Conservation (phyloP, 2,113 vertebrate genomes). For the Geococcyx californianus region DNA sequence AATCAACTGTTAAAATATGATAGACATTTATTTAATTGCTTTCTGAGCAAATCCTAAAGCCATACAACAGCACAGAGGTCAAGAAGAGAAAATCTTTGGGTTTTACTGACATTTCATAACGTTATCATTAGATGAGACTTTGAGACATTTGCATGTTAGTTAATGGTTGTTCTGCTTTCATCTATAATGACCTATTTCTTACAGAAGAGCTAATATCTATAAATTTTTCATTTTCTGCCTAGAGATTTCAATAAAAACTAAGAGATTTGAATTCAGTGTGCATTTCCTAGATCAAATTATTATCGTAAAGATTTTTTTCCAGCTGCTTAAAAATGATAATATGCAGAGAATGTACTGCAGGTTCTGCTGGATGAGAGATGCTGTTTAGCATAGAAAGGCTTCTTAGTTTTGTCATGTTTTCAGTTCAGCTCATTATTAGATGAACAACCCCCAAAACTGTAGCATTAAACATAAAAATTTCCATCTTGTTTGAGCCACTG, state of each 20-base stretch:
- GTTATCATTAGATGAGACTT: constrained; percentile 18
- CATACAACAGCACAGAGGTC: constrained; percentile 5
- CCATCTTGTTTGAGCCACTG: not conserved
- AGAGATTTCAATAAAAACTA: constrained; percentile 23
- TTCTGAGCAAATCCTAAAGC: constrained; percentile 28
- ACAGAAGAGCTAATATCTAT: constrained; percentile 1
- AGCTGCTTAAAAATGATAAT: not conserved
- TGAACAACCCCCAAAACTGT: not conserved
- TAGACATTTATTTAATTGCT: constrained; percentile 34
- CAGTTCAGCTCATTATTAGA: not conserved
- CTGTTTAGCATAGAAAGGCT: not conserved
- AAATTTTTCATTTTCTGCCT: constrained; percentile 55
- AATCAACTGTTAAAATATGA: constrained; percentile 5
- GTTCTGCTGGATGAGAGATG: not conserved
- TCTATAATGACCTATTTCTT: constrained; percentile 44
- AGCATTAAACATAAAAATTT: not conserved
- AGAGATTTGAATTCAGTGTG: not conserved
- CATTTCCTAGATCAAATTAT: not conserved
- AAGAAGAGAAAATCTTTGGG: constrained; percentile 7
- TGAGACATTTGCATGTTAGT: constrained; percentile 14
- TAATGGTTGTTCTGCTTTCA: constrained; percentile 27
- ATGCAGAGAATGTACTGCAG: not conserved
- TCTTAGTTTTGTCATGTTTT: not conserved
- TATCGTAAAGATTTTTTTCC: not conserved
- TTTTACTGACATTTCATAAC: constrained; percentile 31